Conservation (phyloP, 2,113 vertebrate genomes). For the Cynopterus brachyotis region DNA sequence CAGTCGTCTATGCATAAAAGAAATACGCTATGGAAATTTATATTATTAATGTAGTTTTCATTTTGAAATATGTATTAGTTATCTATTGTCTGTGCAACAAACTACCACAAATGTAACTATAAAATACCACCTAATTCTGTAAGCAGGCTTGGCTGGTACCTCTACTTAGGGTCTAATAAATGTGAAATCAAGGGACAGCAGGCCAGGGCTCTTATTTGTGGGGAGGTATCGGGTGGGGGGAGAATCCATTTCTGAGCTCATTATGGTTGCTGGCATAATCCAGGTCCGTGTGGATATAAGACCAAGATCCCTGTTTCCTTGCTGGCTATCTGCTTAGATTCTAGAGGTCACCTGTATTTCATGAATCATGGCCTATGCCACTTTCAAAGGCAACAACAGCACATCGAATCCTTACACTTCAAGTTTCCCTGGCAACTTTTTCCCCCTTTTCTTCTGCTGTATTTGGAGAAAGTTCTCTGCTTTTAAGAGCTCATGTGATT, state of each 20-base stretch:
- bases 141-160: neutral
- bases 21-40: neutral
- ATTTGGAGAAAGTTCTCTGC: neutral
- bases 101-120: neutral
- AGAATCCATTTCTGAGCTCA: neutral
- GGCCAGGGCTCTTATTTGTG: neutral
- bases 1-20: neutral
- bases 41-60: neutral
- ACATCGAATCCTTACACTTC: neutral
- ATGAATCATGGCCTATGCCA: neutral
- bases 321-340: neutral
- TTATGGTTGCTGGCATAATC: neutral
- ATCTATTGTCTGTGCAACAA: neutral
- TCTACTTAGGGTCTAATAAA: neutral
- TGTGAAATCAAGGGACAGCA: neutral
- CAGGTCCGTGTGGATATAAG: neutral
- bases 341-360: neutral
- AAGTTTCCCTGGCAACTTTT: neutral
- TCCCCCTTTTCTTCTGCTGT: neutral
- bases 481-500: neutral
- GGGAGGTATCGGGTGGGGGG: neutral
- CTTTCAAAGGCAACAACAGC: neutral
- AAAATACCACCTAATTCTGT: neutral
- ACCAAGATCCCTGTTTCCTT: neutral
- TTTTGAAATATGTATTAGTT: neutral